Percentiles rank a stretch among this genome's conserved stretches.
These are phyloP conservation scores for Thryonomys swinderianus DNA, from an alignment of 2,113 vertebrate species.

Conservation along the genomic window DNA sequence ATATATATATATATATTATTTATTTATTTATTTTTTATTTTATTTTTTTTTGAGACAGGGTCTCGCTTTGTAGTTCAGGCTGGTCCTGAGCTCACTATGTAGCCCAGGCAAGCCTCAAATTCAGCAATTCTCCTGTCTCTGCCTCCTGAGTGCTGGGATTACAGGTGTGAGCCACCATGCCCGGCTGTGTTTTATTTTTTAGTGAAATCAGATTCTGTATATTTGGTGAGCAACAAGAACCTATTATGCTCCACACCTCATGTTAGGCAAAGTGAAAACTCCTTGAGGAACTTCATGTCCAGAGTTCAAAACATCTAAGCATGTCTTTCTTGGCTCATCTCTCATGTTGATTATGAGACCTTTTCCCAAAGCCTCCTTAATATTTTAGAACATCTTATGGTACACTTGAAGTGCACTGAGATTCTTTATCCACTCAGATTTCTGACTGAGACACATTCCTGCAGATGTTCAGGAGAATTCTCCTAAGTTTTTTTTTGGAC, in stretches of 20 bases:
- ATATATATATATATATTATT: too few relatives aligned
- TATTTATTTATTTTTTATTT: too few relatives aligned
- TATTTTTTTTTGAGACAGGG: too few relatives aligned
- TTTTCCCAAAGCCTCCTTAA: neutral
- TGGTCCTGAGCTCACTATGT: too few relatives aligned
- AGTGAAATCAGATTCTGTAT: neutral
- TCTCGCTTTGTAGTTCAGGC: too few relatives aligned
- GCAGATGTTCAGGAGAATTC: neutral
- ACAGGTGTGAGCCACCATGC: too few relatives aligned
- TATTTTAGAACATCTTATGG: neutral
- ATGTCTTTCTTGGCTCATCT: neutral
- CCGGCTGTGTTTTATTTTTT: constrained; percentile 36
- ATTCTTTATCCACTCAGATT: neutral
- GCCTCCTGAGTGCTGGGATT: too few relatives aligned
- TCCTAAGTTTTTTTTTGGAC: neutral
- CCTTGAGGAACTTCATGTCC: neutral
- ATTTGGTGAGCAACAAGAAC: neutral
- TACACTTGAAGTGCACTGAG: neutral
- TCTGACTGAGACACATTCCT: neutral
- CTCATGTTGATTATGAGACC: neutral
- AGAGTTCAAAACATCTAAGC: neutral
- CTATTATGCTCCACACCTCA: neutral
- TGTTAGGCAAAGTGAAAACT: neutral
- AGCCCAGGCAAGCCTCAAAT: too few relatives aligned
- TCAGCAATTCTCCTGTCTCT: too few relatives aligned